These are phyloP conservation scores for Drosophila tsacasi DNA, from an alignment of 1,140 invertebrate species.

Conservation along the genomic window DNA sequence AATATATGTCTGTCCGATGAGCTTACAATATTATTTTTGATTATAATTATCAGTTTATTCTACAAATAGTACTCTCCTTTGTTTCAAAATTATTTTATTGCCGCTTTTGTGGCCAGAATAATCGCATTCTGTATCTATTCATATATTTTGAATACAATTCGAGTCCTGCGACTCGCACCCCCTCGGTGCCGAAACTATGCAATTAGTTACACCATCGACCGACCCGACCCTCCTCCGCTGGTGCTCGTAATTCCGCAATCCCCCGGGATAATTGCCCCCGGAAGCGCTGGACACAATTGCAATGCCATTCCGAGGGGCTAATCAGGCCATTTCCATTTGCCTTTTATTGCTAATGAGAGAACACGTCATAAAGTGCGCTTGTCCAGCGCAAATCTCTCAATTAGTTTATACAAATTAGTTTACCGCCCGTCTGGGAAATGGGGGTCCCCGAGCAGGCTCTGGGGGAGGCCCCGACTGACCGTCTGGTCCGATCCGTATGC, in stretches of 20 bases:
- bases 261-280: constrained; percentile 7
- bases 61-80: background rate
- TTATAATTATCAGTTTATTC: background rate
- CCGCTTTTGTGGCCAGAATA: background rate
- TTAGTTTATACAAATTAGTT: constrained; percentile 82
- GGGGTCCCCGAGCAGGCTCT: background rate
- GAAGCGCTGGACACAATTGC: constrained; percentile 32
- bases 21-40: background rate
- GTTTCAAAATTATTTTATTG: background rate
- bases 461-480: background rate
- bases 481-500: constrained; percentile 34
- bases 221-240: background rate
- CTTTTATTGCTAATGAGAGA: constrained; percentile 79
- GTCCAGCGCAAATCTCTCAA: constrained; percentile 70
- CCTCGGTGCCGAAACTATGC: constrained; percentile 9
- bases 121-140: background rate
- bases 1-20: too few species aligned
- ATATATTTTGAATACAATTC: constrained; percentile 18
- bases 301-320: constrained; percentile 48
- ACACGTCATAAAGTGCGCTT: constrained; percentile 69
- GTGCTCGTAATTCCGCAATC: constrained; percentile 13
- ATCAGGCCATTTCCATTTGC: constrained; percentile 57
- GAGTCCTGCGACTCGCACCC: background rate
- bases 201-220: constrained; percentile 46
- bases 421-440: constrained; percentile 74